Evolutionary conservation across 2,797 vertebrate genomes (phyloP), one percentile per base, ranked within the genome.

Genomic region (Alectoris magna): DNA sequence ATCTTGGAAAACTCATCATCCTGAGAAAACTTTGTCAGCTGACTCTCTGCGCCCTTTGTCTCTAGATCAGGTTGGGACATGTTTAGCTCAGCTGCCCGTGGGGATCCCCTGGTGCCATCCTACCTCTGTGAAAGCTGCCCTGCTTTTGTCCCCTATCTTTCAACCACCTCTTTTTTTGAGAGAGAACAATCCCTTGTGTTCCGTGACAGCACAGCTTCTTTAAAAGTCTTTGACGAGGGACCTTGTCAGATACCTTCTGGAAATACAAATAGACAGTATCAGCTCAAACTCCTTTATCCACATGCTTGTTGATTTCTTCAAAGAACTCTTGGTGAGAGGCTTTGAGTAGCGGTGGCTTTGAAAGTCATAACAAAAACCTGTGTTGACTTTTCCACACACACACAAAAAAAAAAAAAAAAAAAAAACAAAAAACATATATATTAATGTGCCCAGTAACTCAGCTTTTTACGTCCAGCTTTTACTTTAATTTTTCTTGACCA

Each of bases 141-240:
- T 2, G 15, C 68, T 90, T 39, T 8, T 85, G 76, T 88, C 58
- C 23, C 48, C 29, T 76, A 0, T 36, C 84, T 80, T 87, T 91
- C 27, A 74, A 41, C 17, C 48, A 34, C 13, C 14, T 58, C 69
- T 91, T 91, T 19, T 39, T 62, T 77, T 82, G 51, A 26, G 80
- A 76, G 64, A 84, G 84, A 83, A 18, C 81, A 36, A 76, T 88
- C 81, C 34, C 69, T 44, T 5, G 27, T 0, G 1, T 64, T 49
- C 69, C 56, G 4, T 48, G 77, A 64, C 64, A 91, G 64, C 68
- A 43, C 58, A 60, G 78, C 41, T 88, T n/a, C 87, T 91, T 78
- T 49, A 73, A 75, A 84, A 67, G 49, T 16, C 92, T 93, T 93
- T 91, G 75, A 71, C 80, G 87, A 88, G 43, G 59, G 67, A 12